Conservation (phyloP, 1,140 invertebrate genomes). For the Pentalonia nigronervosa region DNA sequence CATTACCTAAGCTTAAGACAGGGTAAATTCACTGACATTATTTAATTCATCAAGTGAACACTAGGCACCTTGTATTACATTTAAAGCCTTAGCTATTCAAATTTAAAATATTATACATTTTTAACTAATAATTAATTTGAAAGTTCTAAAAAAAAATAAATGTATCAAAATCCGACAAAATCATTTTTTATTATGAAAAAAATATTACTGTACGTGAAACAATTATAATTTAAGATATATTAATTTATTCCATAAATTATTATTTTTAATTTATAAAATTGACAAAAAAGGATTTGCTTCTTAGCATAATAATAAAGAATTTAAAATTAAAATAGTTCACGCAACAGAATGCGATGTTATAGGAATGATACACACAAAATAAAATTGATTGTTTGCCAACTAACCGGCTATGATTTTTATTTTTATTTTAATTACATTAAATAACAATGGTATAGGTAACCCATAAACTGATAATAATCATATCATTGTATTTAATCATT, state of each 20-base stretch:
- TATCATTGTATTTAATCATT: neutral
- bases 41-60: neutral
- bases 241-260: neutral
- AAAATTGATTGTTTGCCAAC: neutral
- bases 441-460: neutral
- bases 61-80: neutral
- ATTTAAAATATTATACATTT: neutral
- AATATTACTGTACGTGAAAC: neutral
- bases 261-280: neutral
- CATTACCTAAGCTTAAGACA: no score
- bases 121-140: neutral
- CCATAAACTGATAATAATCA: neutral
- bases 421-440: neutral
- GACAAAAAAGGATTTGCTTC: neutral
- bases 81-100: accelerated
- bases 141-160: neutral
- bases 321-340: neutral
- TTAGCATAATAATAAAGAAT: neutral
- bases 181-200: neutral
- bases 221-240: neutral
- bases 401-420: neutral
- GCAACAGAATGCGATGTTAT: neutral
- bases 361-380: neutral
- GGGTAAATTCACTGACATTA: no score
- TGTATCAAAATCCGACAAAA: neutral